Evolutionary conservation across 2,797 vertebrate genomes (phyloP).

Genomic region (Hoplostethus mediterraneus): DNA sequence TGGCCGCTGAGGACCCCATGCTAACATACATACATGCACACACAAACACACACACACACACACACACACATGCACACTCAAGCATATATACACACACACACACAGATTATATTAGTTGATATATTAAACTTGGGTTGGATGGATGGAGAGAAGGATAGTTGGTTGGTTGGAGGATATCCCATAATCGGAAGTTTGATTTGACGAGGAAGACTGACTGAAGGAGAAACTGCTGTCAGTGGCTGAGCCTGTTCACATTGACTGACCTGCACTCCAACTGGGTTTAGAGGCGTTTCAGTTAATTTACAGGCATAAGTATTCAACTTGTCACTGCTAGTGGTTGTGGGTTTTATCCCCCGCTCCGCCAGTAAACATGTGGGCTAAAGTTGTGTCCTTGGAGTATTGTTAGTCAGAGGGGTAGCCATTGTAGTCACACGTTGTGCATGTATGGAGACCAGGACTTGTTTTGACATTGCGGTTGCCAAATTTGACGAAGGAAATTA

Average conservation of each 20-base stretch:
- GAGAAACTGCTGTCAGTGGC: slow-evolving; percentile 27
- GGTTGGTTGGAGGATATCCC: slow-evolving; percentile 5
- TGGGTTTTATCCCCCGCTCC: slow-evolving; percentile 57
- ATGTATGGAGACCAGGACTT: slow-evolving; percentile 4
- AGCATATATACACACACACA: slow-evolving; percentile 4
- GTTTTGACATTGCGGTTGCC: slow-evolving; percentile 6
- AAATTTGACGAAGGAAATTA: slow-evolving; percentile 10
- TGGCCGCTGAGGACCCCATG: slow-evolving; percentile 1
- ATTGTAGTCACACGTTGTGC: slow-evolving; percentile 39
- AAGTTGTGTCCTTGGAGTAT: slow-evolving; percentile 45
- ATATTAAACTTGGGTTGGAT: slow-evolving; percentile 13
- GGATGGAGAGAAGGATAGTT: slow-evolving; percentile 26
- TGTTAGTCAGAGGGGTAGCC: slow-evolving; percentile 26
- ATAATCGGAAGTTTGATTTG: neutral
- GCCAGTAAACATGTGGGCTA: slow-evolving; percentile 63
- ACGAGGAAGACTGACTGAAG: neutral
- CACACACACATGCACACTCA: slow-evolving; percentile 14
- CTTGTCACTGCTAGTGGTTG: slow-evolving; percentile 57
- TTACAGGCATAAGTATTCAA: slow-evolving; percentile 62
- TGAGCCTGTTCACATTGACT: slow-evolving; percentile 48
- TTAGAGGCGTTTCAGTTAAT: slow-evolving; percentile 44
- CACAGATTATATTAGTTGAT: slow-evolving; percentile 5
- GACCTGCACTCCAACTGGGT: slow-evolving; percentile 24
- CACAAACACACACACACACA: slow-evolving; percentile 26
- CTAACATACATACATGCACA: slow-evolving; percentile 14